Evolutionary conservation across 2,888 invertebrate species (phyloP).

Genomic region (Ametastegia equiseti): DNA sequence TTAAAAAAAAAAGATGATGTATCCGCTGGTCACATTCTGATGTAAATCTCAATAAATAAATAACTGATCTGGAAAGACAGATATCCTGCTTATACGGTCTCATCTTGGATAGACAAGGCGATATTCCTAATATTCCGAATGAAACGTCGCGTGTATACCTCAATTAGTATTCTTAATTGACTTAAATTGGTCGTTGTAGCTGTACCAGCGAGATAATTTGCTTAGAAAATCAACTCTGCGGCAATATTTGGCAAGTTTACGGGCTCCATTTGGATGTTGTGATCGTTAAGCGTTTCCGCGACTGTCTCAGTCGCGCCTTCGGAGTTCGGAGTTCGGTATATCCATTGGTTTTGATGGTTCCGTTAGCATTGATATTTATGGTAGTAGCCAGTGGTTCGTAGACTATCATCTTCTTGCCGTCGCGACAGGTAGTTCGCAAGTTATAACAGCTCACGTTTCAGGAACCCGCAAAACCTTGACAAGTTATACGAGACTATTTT

Average conservation of each 20-base stretch:
- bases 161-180: not conserved
- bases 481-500: not conserved
- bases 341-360: constrained; percentile 1
- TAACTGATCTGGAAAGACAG: not conserved
- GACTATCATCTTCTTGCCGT: not conserved
- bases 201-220: too few species aligned
- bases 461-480: not conserved
- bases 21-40: too few species aligned
- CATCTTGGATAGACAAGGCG: not conserved
- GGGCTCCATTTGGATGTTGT: not conserved
- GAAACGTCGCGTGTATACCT: not conserved
- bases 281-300: not conserved
- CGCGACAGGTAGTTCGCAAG: not conserved
- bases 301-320: not conserved
- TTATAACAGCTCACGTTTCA: not conserved
- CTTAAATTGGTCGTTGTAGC: not conserved
- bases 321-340: not conserved
- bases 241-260: not conserved
- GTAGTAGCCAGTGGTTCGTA: not conserved
- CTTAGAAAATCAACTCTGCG: not conserved
- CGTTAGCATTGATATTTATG: constrained; percentile 38
- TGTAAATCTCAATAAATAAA: not conserved
- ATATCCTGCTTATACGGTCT: not conserved
- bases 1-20: too few species aligned
- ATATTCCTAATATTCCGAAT: not conserved